Base-by-base conservation (phyloP, 2,797 vertebrate genomes). In the Trachurus trachurus region DNA sequence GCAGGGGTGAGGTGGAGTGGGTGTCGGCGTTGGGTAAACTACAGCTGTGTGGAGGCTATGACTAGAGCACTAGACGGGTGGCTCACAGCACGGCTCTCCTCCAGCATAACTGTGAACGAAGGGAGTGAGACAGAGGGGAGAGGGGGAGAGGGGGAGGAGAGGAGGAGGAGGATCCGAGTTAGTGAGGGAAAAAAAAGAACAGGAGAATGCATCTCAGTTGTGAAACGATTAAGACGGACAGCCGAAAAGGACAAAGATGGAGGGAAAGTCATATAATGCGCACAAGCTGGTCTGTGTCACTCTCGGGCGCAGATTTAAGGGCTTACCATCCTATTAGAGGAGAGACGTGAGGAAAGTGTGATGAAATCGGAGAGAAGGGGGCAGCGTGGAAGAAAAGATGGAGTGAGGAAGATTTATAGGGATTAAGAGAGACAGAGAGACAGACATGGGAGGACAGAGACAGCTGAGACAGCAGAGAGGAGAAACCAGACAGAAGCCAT, bases 1-100 rank as follows among this genome's bases (percentile, higher is more conserved):
- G 77, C 79, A 81, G 71, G 75, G 81, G 70, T 59, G 76, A 86
- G 80, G 74, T 15, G 29, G 49, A 60, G 71, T 78, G 78, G 86
- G 85, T 80, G 82, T 70, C 66, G 63, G 76, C 88, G 80, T 87
- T 88, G 85, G 87, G 87, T 86, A 81, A 87, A 87, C 83, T 89
- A 71, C 87, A 88, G 83, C 85, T 87, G 75, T 78, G 76, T 59
- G 39, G 6, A 80, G 78, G 77, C 49, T 58, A 75, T 76, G 63
- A 63, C 76, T 34, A 71, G 67, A 88, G 65, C 40, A 45, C 40
- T 7, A 76, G 39, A 64, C 73, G 54, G 63, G 47, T 44, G 66
- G 65, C 61, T 80, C 71, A 42, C 77, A 71, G 78, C 44, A 29
- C 58, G 60, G 62, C 66, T 71, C 68, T 63, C 45, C 58, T 82